These are phyloP conservation scores for Drosophila sturtevanti DNA, from an alignment of 1,140 invertebrate species.

Conservation along the genomic window DNA sequence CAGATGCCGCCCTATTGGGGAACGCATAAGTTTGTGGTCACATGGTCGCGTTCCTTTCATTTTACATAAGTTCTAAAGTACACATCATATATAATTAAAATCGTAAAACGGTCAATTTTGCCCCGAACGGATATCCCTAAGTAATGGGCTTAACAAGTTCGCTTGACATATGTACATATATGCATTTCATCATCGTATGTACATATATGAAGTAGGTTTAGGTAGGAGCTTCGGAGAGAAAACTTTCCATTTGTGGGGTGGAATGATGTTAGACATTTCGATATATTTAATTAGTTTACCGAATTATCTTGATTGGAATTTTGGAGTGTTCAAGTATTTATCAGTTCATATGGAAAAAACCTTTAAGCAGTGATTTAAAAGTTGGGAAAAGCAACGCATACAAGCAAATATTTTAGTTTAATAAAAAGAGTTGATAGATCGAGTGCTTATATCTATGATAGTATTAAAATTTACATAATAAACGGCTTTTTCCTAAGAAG, in stretches of 20 bases:
- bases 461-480: too few relatives aligned
- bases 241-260: slow-evolving; percentile 58
- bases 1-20: slow-evolving; percentile 20
- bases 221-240: not conserved
- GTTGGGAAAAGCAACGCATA: too few relatives aligned
- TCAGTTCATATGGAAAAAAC: not conserved
- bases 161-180: slow-evolving; percentile 53
- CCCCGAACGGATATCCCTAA: slow-evolving; percentile 21
- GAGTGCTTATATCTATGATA: too few relatives aligned
- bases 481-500: too few relatives aligned
- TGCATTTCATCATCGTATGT: not conserved
- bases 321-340: not conserved
- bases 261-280: slow-evolving; percentile 30
- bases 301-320: slow-evolving; percentile 32
- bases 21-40: slow-evolving; percentile 74
- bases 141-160: slow-evolving; percentile 62
- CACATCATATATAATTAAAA: slow-evolving; percentile 82
- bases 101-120: slow-evolving; percentile 81
- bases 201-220: not conserved
- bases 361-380: not conserved
- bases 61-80: slow-evolving; percentile 82
- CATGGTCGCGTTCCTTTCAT: slow-evolving; percentile 59
- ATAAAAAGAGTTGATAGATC: too few relatives aligned
- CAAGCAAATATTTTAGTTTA: too few relatives aligned
- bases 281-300: slow-evolving; percentile 63